These are phyloP conservation scores for Leucoraja erinaceus DNA, from an alignment of 2,113 vertebrate genomes.

Conservation along the genomic window DNA sequence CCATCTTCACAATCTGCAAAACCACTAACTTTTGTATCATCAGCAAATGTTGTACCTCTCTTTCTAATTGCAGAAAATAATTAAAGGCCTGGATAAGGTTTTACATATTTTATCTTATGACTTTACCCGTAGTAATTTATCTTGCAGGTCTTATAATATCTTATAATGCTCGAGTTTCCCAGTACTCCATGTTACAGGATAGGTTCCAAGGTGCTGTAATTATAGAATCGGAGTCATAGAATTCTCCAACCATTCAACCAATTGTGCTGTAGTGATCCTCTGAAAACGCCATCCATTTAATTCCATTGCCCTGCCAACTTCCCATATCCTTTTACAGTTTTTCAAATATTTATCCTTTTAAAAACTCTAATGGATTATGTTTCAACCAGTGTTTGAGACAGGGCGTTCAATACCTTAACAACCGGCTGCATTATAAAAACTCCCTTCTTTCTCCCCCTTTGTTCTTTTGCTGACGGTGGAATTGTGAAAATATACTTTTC, in stretches of 20 bases:
- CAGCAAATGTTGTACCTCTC: neutral
- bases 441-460: neutral
- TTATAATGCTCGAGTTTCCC: no score
- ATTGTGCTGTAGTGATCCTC: neutral
- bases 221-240: neutral
- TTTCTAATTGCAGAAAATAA: neutral
- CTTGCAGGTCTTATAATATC: no score
- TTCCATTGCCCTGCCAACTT: constrained; percentile 3
- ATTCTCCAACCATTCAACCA: neutral
- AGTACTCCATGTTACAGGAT: neutral
- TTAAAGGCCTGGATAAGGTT: neutral
- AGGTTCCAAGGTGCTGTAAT: neutral
- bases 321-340: neutral
- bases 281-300: neutral
- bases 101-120: neutral
- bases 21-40: no score
- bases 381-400: neutral
- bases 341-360: constrained; percentile 6
- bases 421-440: neutral
- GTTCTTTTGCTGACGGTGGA: neutral
- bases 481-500: neutral
- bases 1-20: no score
- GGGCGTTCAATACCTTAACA: neutral
- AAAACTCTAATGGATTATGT: constrained; percentile 13
- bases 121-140: neutral